Base-by-base conservation (phyloP, 2,113 vertebrate genomes). In the Sminthopsis crassicaudata region DNA sequence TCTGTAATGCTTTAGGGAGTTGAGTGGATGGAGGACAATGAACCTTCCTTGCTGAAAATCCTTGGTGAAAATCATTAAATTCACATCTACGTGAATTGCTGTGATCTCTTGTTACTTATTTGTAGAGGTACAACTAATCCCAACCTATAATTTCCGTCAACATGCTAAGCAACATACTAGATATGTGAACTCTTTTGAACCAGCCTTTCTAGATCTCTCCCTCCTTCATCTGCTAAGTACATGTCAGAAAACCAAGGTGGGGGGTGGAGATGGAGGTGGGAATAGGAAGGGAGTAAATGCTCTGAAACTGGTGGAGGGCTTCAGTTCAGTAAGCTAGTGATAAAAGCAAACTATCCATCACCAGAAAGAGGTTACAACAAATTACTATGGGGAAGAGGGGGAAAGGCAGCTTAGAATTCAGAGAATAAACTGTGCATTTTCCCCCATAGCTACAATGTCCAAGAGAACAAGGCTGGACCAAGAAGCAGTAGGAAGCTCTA, bases 51-150 rank as follows among this genome's bases (percentile, higher is more conserved):
- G 0, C 90, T 90, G 9, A 22, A 3, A 8, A 51, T 92, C 89
- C 97, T 30, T 90, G 0, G 53, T 95, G 96, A 96, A 98, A 95
- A 46, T 0, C 6, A 91, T 95, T 95, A 95, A 48, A 11, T 24
- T 89, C 95, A 88, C 19, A 88, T 55, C 57, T 91, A 25, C 2
- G 3, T 26, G 30, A 30, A 54, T 2, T 95, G 93, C 2, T 10
- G 48, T 84, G 23, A 52, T 51, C 89, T 54, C 1, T 88, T 48
- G 50, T 14, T 91, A 91, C 27, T 90, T 96, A 84, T 95, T 94
- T 96, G 92, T 22, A 95, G 12, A 97, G 6, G 67, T 10, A 23
- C 50, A 48, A 76, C 24, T 89, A 95, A 52, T 0, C 46, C 27
- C 10, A 95, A 92, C 51, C 53, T 90, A 0, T 48, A 57, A 95